phyloP scores from a whole-genome alignment of 2,113 vertebrate genomes.

The Ondatra zibethicus region DNA sequence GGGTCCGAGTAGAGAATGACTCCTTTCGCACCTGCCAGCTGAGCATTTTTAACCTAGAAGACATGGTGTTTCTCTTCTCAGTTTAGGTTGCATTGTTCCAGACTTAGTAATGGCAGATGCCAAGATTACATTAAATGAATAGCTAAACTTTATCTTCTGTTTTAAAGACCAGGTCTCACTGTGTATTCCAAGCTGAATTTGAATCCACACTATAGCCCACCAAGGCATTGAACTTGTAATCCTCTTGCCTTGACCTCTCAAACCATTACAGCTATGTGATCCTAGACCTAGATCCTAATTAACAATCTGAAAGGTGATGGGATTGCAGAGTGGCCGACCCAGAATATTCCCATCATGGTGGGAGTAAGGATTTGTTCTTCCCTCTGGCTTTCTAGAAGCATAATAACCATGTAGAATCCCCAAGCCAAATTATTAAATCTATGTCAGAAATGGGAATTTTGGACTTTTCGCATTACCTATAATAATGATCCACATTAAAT shows the following conservation, averaged over 20 bases:
- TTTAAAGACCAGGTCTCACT: not conserved
- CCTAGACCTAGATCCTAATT: not conserved
- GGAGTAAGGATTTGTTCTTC: not conserved
- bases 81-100: not conserved
- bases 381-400: not conserved
- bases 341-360: not conserved
- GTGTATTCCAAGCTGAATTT: not conserved
- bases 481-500: constrained; percentile 12
- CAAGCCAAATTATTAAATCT: not conserved
- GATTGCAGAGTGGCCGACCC: not conserved
- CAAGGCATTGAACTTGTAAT: not conserved
- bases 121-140: not conserved
- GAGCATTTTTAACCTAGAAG: constrained; percentile 95
- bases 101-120: not conserved
- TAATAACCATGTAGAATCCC: not conserved
- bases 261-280: not conserved
- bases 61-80: constrained; percentile 38
- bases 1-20: constrained; percentile 97
- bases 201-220: not conserved
- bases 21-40: constrained; percentile 92
- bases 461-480: not conserved
- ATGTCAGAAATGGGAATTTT: not conserved
- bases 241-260: not conserved
- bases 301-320: not conserved
- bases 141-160: not conserved